Evolutionary conservation across 2,113 vertebrate species (phyloP).

Genomic region (Lophius piscatorius): DNA sequence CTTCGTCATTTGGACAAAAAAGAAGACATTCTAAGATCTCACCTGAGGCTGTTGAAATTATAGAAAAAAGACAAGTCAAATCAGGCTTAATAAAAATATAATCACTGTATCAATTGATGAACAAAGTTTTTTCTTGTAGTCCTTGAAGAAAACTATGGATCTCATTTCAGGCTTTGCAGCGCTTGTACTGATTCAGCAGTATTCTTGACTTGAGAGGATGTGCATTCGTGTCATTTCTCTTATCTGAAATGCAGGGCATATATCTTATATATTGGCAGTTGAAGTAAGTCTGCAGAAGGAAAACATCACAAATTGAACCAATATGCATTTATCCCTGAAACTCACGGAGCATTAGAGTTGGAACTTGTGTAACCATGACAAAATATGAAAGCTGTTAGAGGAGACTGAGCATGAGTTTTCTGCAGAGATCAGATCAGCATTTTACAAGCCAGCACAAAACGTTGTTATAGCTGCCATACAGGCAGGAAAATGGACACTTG

Average conservation of each 20-base stretch:
- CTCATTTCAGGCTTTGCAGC: neutral
- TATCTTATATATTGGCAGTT: slow-evolving; percentile 15
- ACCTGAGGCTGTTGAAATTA: too few species aligned
- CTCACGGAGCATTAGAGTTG: slow-evolving; percentile 47
- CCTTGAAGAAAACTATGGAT: neutral
- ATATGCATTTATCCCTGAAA: slow-evolving; percentile 37
- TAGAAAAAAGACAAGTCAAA: too few species aligned
- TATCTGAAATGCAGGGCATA: neutral
- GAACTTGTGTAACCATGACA: slow-evolving; percentile 50
- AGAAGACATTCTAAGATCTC: too few species aligned
- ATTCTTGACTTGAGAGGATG: slow-evolving; percentile 4
- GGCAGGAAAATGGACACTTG: slow-evolving; percentile 6
- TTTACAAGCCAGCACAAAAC: slow-evolving; percentile 26
- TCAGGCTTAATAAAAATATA: neutral
- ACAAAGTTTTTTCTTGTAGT: neutral
- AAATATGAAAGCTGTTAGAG: slow-evolving; percentile 60
- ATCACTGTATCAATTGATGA: neutral
- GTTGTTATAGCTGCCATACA: slow-evolving; percentile 8
- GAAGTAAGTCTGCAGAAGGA: slow-evolving; percentile 30
- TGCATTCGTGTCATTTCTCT: neutral
- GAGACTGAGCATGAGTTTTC: slow-evolving; percentile 25
- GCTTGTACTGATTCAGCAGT: slow-evolving; percentile 5
- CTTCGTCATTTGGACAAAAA: too few species aligned
- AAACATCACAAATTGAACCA: slow-evolving; percentile 53
- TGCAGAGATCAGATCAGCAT: slow-evolving; percentile 54